Evolutionary conservation across 2,888 invertebrate species (phyloP), one percentile per base, ranked within the genome.

Genomic region (Drosophila setosimentum): DNA sequence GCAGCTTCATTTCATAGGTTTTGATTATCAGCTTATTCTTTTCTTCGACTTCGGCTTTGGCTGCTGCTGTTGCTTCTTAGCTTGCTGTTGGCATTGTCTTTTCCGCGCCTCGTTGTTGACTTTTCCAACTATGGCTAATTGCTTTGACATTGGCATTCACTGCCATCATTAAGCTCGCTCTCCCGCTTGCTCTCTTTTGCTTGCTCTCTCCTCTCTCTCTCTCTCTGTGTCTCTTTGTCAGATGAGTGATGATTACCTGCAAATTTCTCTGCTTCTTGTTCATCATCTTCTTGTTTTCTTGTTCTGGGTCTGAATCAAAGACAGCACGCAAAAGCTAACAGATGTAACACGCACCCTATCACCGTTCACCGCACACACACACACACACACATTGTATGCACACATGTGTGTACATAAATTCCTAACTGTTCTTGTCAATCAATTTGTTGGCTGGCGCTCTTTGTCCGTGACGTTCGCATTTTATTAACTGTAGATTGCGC

Each of bases 51-150:
- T 49, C 55, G 40, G 32, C 54, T 50, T 49, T 50, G 33, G 33
- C 50, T 58, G 65, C 40, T 51, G 40, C 37, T 57, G 55, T 53
- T 58, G 57, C 59, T 33, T 69, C 45, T 57, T 73, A 55, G 73
- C 61, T 63, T 67, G 42, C 49, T 54, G 45, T 45, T 80, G 70
- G 73, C 70, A 66, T 73, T 76, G 73, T 73, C 79, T 66, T 77
- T 75, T 65, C 57, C 63, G 65, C 64, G 76, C 48, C 61, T 68
- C 59, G 73, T 62, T 76, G 74, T 81, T 82, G 83, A 80, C 82
- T 89, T 88, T 83, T 84, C 82, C 89, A 90, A 90, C 90, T 89
- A 88, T 81, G 77, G 86, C 84, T 89, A 89, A 89, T 89, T 89
- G 87, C 88, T 87, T 88, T 89, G 88, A 89, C 88, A 88, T 88